Evolutionary conservation across 2,113 vertebrate genomes (phyloP).

Genomic region (Hippocampus abdominalis): DNA sequence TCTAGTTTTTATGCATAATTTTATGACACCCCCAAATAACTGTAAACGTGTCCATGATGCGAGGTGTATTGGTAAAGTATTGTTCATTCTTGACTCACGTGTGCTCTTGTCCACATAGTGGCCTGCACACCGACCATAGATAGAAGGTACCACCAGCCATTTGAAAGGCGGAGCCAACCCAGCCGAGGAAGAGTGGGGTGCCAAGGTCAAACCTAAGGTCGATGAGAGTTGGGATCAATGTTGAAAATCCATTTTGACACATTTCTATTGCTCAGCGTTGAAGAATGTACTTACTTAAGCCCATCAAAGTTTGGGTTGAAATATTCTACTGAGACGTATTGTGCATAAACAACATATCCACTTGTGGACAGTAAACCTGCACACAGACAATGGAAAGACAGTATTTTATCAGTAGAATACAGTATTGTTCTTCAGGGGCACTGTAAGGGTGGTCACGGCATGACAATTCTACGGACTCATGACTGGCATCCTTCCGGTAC

Average conservation of each 20-base stretch:
- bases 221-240: background rate
- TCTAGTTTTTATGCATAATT: background rate
- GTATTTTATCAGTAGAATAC: no score
- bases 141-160: conserved; percentile 65
- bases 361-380: conserved; percentile 59
- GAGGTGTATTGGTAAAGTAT: background rate
- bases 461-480: no score
- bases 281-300: conserved; percentile 57
- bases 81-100: conserved; percentile 49
- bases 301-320: conserved; percentile 48
- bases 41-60: background rate
- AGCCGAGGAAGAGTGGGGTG: conserved; percentile 74
- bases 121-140: conserved; percentile 62
- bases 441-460: no score
- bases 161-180: conserved; percentile 69
- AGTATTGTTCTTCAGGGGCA: no score
- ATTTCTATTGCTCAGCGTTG: background rate
- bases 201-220: conserved; percentile 70
- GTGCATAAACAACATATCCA: conserved; percentile 69
- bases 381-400: background rate
- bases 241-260: background rate
- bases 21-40: background rate
- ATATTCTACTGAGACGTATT: conserved; percentile 60
- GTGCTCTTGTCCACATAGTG: conserved; percentile 35
- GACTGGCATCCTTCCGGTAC: no score